Conservation (phyloP, 1,140 invertebrate genomes). For the Metopolophium dirhodum region DNA sequence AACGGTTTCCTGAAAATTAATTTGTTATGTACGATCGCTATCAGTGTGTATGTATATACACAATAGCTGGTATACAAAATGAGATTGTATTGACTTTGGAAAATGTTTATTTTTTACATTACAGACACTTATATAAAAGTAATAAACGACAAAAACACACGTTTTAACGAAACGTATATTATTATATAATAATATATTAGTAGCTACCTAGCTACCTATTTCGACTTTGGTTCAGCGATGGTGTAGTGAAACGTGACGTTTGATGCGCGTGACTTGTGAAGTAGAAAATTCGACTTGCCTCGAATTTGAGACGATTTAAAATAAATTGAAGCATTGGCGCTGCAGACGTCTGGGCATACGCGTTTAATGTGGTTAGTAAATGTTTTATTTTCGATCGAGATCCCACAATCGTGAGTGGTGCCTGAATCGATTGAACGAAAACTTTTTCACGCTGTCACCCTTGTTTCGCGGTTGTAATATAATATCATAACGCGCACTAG, state of each 20-base stretch:
- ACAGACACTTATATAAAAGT: background rate
- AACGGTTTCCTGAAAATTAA: background rate
- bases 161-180: background rate
- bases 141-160: background rate
- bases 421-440: background rate
- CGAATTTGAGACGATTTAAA: background rate
- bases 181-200: background rate
- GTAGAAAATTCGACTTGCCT: background rate
- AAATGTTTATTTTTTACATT: background rate
- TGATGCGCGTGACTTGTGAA: background rate
- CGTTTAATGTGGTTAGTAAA: background rate
- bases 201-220: no score
- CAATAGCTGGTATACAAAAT: no score
- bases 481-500: background rate
- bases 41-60: background rate
- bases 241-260: background rate
- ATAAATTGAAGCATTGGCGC: background rate
- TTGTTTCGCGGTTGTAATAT: no score
- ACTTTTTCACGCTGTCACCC: background rate
- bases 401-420: background rate
- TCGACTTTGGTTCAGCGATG: background rate
- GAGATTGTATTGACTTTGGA: background rate
- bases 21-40: background rate
- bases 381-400: background rate
- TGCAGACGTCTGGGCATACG: background rate